phyloP scores from a whole-genome alignment of 2,797 vertebrate species.

The Karalla daura region DNA sequence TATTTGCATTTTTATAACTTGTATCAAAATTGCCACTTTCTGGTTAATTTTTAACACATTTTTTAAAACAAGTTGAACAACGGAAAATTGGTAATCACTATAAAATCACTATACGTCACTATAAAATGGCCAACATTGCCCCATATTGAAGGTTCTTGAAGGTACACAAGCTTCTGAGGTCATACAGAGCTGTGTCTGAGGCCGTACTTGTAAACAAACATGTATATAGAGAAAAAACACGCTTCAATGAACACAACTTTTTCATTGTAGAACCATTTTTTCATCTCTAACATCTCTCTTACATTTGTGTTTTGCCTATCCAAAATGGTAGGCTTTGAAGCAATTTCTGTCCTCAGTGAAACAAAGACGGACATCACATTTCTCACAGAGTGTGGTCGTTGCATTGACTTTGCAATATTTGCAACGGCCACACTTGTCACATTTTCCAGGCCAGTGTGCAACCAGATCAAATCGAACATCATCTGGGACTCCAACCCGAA shows the following conservation, averaged over 20 bases:
- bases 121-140: not conserved
- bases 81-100: not conserved
- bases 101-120: too few species aligned
- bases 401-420: conserved; percentile 38
- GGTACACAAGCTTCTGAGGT: not conserved
- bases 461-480: conserved; percentile 23
- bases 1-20: too few species aligned
- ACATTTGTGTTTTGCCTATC: not conserved
- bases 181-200: not conserved
- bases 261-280: too few species aligned
- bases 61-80: too few species aligned
- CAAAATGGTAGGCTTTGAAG: too few species aligned
- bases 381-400: conserved; percentile 41
- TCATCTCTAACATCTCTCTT: too few species aligned
- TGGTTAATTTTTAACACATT: not conserved
- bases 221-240: too few species aligned
- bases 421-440: conserved; percentile 5
- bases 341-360: conserved; percentile 21
- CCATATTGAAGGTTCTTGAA: not conserved
- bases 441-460: conserved; percentile 45
- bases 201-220: too few species aligned
- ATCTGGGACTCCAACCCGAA: conserved; percentile 21
- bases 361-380: conserved; percentile 31
- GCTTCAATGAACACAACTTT: too few species aligned
- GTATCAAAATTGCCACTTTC: too few species aligned